These are phyloP conservation scores for Percina caprodes DNA, from an alignment of 2,113 vertebrate species.

Conservation along the genomic window DNA sequence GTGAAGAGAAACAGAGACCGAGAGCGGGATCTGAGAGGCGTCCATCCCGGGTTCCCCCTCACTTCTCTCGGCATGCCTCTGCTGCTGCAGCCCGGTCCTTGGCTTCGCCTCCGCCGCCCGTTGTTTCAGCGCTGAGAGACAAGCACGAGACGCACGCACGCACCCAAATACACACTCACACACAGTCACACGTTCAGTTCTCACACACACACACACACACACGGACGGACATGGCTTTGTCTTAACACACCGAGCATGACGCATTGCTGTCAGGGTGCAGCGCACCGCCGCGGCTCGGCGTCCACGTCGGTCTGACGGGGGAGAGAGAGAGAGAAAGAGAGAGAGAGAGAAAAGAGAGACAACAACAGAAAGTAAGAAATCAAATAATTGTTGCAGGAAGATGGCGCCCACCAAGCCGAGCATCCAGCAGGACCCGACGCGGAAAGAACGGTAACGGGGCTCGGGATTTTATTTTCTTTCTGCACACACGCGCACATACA, in stretches of 20 bases:
- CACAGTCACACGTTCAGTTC: conserved; percentile 42
- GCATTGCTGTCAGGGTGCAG: conserved; percentile 83
- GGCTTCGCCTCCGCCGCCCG: conserved; percentile 68
- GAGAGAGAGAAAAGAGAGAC: conserved; percentile 25
- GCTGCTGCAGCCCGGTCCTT: conserved; percentile 86
- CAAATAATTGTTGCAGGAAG: conserved; percentile 93
- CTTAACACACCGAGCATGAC: conserved; percentile 88
- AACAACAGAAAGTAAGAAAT: conserved; percentile 83
- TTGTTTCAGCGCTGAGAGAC: conserved; percentile 62
- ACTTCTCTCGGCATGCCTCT: conserved; percentile 87
- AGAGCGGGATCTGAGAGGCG: conserved; percentile 67
- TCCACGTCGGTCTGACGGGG: conserved; percentile 66
- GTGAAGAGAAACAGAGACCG: conserved; percentile 16
- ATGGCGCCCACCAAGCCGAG: conserved; percentile 99
- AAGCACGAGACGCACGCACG: conserved; percentile 66
- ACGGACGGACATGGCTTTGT: conserved; percentile 91
- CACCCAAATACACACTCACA: conserved; percentile 64
- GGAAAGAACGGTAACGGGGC: conserved; percentile 95
- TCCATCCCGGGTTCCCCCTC: conserved; percentile 76
- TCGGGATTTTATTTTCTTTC: too few relatives aligned
- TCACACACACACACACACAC: too few relatives aligned
- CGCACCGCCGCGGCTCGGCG: conserved; percentile 74
- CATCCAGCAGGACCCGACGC: conserved; percentile 97
- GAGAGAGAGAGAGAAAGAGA: conserved; percentile 26
- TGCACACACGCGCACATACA: too few relatives aligned